A percentile compares a stretch with the other conserved stretches of the same genome.
phyloP scores from a whole-genome alignment of 2,888 invertebrate species.

The Xestia xanthographa region DNA sequence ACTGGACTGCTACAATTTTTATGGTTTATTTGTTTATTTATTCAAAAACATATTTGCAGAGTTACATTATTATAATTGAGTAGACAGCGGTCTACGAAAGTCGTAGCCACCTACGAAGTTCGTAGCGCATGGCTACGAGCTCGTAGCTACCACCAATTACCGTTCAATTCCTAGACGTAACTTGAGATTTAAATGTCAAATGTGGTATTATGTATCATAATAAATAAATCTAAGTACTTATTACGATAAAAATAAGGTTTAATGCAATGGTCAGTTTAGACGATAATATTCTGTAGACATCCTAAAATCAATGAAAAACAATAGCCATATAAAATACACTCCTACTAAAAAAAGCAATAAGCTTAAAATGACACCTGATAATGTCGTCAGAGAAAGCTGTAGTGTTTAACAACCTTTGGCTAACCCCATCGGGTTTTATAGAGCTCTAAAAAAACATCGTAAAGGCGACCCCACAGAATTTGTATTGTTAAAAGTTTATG shows the following conservation, averaged over 20 bases:
- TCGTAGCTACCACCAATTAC: conserved; percentile 20
- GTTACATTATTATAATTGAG: conserved; percentile 15
- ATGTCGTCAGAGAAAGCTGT: conserved; percentile 21
- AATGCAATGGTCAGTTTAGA: neutral
- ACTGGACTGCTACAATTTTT: neutral
- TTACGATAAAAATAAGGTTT: neutral
- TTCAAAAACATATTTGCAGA: neutral
- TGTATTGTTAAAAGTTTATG: conserved; percentile 38
- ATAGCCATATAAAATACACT: conserved; percentile 1
- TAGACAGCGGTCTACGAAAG: conserved; percentile 22
- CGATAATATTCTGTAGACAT: neutral
- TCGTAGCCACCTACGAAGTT: conserved; percentile 45
- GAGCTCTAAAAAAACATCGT: conserved; percentile 43
- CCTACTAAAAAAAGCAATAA: conserved; percentile 5
- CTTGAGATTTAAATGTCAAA: conserved; percentile 16
- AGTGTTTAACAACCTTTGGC: conserved; percentile 24
- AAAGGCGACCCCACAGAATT: conserved; percentile 31
- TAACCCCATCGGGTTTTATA: conserved; percentile 38
- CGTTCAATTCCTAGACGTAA: conserved; percentile 19
- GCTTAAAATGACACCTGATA: conserved; percentile 31
- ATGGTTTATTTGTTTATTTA: conserved; percentile 7
- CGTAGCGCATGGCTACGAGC: conserved; percentile 48
- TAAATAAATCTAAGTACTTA: neutral
- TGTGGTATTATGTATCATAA: neutral
- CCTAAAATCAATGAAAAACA: neutral